Evolutionary conservation across 2,113 vertebrate genomes (phyloP), one percentile per base, ranked within the genome.

Genomic region (Coryphaenoides rupestris): DNA sequence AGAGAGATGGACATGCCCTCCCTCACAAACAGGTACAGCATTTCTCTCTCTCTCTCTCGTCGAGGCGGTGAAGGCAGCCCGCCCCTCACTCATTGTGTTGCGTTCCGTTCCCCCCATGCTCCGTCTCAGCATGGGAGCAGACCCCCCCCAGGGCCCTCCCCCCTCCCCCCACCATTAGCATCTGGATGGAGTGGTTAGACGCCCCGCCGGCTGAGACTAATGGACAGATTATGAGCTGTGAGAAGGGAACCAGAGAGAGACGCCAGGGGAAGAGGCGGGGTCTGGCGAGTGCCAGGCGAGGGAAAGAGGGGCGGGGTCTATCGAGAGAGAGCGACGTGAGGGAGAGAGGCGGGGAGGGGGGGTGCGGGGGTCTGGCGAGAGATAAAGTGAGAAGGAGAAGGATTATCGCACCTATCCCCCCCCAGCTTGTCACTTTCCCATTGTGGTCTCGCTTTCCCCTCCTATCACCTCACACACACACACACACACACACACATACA

Each of bases 181-280:
- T 26, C 49, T 21, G 72, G 73, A 82, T 79, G 74, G 78, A 86
- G 76, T 73, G 76, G 77, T 80, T 76, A 77, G 33, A 7, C 73
- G 78, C 76, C 69, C 73, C 62, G 72, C 67, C 60, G 52, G 72
- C 77, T 75, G 74, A 69, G 63, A 75, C 73, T 81, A 75, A 85
- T 83, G 80, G 73, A 64, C 68, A 69, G 68, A 79, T 77, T 79
- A 85, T 73, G 69, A 78, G 68, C 64, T 63, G 73, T 73, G 68
- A 45, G 61, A 58, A 15, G 21, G 21, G 58, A 63, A 21, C 19
- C 17, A 1, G 12, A 19, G 40, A n/a, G 40, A 5, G 1, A 13
- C 1, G 28, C 4, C n/a, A 26, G 65, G 66, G 72, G 16, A 50
- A 16, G 62, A 24, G 47, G 14, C 21, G n/a, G 14, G 45, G n/a